Evolutionary conservation across 2,797 vertebrate genomes (phyloP).

Genomic region (Gymnopithys bicolor): DNA sequence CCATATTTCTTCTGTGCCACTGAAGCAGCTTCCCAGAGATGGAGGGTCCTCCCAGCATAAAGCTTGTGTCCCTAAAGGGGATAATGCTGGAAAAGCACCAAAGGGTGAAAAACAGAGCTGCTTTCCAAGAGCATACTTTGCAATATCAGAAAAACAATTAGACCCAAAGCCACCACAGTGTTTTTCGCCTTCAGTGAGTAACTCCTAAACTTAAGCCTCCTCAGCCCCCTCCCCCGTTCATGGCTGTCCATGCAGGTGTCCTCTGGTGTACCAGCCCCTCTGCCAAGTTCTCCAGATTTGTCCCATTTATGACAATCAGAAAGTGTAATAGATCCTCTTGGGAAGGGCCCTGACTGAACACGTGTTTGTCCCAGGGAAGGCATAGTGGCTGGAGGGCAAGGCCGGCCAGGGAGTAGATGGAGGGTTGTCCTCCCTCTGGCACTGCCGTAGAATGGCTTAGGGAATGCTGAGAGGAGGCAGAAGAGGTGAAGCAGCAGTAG

Average conservation of each 20-base stretch:
- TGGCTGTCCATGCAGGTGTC: not conserved
- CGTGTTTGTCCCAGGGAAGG: not conserved
- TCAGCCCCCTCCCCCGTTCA: not conserved
- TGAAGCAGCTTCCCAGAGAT: not conserved
- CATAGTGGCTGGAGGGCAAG: not conserved
- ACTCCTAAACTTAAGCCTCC: not conserved
- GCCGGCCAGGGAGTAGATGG: accelerated
- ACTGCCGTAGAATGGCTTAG: not conserved
- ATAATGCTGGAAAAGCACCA: not conserved
- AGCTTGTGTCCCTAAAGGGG: not conserved
- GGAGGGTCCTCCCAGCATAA: not conserved
- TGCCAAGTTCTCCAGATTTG: not conserved
- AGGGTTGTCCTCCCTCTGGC: not conserved
- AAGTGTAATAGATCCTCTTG: not conserved
- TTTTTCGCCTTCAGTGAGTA: not conserved
- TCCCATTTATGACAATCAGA: not conserved
- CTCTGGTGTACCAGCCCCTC: not conserved
- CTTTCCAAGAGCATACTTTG: not conserved
- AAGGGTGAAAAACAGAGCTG: not conserved
- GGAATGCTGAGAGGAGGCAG: not conserved
- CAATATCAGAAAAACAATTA: not conserved
- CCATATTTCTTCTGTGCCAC: not conserved
- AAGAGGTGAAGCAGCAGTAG: not conserved
- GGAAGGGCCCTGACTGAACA: not conserved
- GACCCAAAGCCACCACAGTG: not conserved